These are phyloP conservation scores for Hydriomena furcata DNA, from an alignment of 2,888 invertebrate genomes.

Conservation along the genomic window DNA sequence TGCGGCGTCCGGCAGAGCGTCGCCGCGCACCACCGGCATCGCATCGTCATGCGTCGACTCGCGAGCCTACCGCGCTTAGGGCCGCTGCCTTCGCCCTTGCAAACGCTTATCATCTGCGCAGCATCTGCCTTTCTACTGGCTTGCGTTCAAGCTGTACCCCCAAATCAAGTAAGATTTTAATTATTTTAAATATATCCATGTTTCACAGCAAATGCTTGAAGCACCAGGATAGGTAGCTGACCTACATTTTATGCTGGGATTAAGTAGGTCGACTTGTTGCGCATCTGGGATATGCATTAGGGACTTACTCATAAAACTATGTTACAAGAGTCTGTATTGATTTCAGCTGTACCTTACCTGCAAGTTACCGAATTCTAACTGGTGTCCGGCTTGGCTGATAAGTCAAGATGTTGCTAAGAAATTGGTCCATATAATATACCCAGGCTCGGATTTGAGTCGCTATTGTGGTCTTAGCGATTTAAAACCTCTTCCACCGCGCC, in stretches of 20 bases:
- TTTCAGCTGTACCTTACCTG: conserved; percentile 47
- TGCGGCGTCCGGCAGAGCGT: conserved; percentile 54
- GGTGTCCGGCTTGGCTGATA: conserved; percentile 52
- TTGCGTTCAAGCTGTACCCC: conserved; percentile 4
- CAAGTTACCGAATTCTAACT: conserved; percentile 37
- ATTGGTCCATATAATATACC: conserved; percentile 29
- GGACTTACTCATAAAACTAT: background rate
- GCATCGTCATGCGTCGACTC: conserved; percentile 64
- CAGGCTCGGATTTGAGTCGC: conserved; percentile 31
- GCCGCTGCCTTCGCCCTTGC: conserved; percentile 33
- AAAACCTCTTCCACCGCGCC: conserved; percentile 31
- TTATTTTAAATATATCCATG: background rate
- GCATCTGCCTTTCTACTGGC: background rate
- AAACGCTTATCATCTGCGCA: background rate
- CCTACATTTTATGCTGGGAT: conserved; percentile 10
- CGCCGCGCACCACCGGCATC: conserved; percentile 51
- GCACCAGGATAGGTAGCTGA: conserved; percentile 19
- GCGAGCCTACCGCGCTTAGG: conserved; percentile 37
- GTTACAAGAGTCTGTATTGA: conserved; percentile 20
- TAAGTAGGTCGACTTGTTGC: conserved; percentile 21
- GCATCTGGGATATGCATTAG: conserved; percentile 10
- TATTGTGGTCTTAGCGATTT: conserved; percentile 52
- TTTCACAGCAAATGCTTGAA: background rate
- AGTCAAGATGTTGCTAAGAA: conserved; percentile 31
- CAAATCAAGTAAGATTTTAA: conserved; percentile 17